Evolutionary conservation across 2,797 vertebrate species (phyloP).

Genomic region (Coluber constrictor): DNA sequence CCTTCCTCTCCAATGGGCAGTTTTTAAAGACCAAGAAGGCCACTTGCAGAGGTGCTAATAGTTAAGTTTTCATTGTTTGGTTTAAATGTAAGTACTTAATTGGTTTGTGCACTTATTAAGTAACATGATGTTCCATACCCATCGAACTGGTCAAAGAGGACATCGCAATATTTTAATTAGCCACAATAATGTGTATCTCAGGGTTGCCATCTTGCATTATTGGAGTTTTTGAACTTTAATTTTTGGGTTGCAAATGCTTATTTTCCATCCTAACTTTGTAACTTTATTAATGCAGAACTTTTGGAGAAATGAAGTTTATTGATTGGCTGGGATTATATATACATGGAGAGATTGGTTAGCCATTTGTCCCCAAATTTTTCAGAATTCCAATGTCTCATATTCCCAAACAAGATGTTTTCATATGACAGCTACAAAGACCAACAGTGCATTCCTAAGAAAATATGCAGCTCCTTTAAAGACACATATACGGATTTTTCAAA

Average conservation of each 20-base stretch:
- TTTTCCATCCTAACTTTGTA: background rate
- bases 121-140: background rate
- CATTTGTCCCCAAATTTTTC: background rate
- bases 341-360: background rate
- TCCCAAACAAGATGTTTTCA: background rate
- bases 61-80: background rate
- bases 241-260: background rate
- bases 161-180: background rate
- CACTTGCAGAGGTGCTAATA: background rate
- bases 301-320: background rate
- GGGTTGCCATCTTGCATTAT: background rate
- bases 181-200: background rate
- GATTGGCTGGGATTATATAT: background rate
- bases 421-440: background rate
- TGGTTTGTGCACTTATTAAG: background rate
- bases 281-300: background rate
- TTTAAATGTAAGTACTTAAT: background rate
- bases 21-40: background rate
- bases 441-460: background rate
- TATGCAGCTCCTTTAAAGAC: background rate
- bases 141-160: background rate
- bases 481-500: background rate
- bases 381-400: background rate
- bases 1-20: background rate
- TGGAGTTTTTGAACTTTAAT: background rate